phyloP scores from a whole-genome alignment of 2,888 invertebrate genomes.

The Lasioglossum morio region DNA sequence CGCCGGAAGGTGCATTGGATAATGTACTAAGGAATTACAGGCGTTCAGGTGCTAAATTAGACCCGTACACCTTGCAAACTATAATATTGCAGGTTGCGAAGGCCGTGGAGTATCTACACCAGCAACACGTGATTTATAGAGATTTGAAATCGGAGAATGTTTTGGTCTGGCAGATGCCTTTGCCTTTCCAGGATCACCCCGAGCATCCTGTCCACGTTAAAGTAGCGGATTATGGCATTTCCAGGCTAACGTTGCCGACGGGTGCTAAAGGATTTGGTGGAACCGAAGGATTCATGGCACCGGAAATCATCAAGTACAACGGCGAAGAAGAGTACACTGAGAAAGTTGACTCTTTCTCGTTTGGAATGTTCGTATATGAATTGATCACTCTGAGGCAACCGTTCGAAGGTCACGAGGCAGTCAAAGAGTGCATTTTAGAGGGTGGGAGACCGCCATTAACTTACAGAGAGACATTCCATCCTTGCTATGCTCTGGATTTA shows the following conservation, averaged over 20 bases:
- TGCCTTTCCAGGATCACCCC: constrained; percentile 89
- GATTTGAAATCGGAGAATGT: constrained; percentile 99
- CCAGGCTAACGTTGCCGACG: constrained; percentile 93
- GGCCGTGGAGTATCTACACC: constrained; percentile 97
- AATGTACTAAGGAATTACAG: constrained; percentile 93
- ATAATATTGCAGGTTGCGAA: constrained; percentile 96
- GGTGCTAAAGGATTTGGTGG: constrained; percentile 99
- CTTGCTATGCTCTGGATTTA: constrained; percentile 95
- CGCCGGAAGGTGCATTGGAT: constrained; percentile 96
- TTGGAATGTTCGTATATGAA: constrained; percentile 99
- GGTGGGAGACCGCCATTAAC: constrained; percentile 96
- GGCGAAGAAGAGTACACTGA: constrained; percentile 99
- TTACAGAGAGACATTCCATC: constrained; percentile 93
- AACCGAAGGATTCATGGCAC: constrained; percentile 99
- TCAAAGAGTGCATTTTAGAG: constrained; percentile 98
- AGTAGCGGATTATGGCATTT: constrained; percentile 98
- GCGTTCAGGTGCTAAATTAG: constrained; percentile 92
- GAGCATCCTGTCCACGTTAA: constrained; percentile 93
- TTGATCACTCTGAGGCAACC: constrained; percentile 96
- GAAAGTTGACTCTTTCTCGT: constrained; percentile 99
- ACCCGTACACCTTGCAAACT: constrained; percentile 92
- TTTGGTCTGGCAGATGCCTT: constrained; percentile 98
- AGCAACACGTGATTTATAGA: constrained; percentile 95
- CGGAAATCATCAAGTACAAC: constrained; percentile 98
- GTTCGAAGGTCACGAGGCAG: constrained; percentile 98